phyloP scores from a whole-genome alignment of 2,888 invertebrate species.

The Hemistola chrysoprasaria region DNA sequence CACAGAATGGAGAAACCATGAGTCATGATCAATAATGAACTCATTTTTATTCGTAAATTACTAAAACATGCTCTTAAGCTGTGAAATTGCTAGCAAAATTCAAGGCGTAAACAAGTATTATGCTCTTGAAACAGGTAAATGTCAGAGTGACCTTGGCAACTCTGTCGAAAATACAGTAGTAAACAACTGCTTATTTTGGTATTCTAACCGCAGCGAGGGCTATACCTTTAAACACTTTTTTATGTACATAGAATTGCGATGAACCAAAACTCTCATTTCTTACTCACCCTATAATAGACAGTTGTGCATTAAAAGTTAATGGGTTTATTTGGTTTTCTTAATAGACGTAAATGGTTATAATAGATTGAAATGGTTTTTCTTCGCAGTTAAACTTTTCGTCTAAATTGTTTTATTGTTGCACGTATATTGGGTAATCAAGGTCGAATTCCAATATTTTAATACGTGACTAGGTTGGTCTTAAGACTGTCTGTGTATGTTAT shows the following conservation, averaged over 20 bases:
- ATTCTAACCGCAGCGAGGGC: conserved; percentile 25
- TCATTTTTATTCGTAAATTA: conserved; percentile 16
- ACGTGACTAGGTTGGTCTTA: conserved; percentile 20
- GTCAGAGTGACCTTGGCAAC: conserved; percentile 52
- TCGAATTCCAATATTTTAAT: conserved; percentile 13
- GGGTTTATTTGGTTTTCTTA: conserved; percentile 1
- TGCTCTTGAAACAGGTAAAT: conserved; percentile 40
- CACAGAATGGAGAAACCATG: too few species aligned
- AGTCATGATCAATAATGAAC: conserved; percentile 4
- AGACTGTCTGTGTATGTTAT: conserved; percentile 10
- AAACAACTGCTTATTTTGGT: conserved; percentile 48
- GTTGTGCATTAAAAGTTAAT: conserved; percentile 1
- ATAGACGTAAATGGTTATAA: conserved; percentile 6
- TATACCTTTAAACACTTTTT: too few species aligned
- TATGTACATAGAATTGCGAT: conserved; percentile 2
- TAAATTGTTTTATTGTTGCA: conserved; percentile 21
- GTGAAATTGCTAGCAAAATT: conserved; percentile 19
- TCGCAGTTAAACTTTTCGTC: neutral
- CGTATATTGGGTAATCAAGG: conserved; percentile 23
- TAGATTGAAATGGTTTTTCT: neutral
- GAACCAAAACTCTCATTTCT: neutral
- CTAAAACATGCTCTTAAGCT: conserved; percentile 10
- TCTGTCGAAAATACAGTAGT: conserved; percentile 37
- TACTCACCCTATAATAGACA: neutral
- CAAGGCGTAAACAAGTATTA: conserved; percentile 27